Evolutionary conservation across 2,888 invertebrate genomes (phyloP).

Genomic region (Sarcophaga rosellei): DNA sequence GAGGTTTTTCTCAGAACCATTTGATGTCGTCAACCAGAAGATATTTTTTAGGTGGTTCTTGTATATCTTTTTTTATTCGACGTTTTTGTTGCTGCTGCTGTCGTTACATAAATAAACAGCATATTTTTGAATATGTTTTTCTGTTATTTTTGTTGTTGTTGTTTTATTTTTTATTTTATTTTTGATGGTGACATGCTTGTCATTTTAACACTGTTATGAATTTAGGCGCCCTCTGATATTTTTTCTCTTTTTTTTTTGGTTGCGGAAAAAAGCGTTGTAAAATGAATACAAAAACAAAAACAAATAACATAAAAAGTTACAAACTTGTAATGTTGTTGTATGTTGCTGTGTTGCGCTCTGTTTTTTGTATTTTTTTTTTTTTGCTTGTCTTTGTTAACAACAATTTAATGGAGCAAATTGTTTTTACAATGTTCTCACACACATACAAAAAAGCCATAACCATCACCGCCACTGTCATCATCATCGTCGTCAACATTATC

Average conservation of each 20-base stretch:
- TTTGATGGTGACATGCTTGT: slow-evolving; percentile 34
- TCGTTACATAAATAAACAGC: not conserved
- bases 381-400: slow-evolving; percentile 13
- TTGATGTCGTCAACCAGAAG: not conserved
- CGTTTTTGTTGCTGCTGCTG: not conserved
- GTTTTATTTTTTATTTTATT: not conserved
- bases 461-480: not conserved
- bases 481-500: not conserved
- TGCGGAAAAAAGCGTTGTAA: not conserved
- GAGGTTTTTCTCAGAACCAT: not conserved
- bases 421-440: slow-evolving; percentile 30
- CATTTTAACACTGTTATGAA: slow-evolving; percentile 40
- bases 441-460: slow-evolving; percentile 16
- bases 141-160: not conserved
- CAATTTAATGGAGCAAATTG: slow-evolving; percentile 46
- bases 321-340: not conserved
- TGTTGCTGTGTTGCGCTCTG: not conserved
- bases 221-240: not conserved
- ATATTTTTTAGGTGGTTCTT: not conserved
- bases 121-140: not conserved
- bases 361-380: not conserved
- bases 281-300: not conserved
- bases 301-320: not conserved
- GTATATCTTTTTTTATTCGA: not conserved
- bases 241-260: not conserved